phyloP scores from a whole-genome alignment of 2,113 vertebrate genomes.

The Myrmecobius fasciatus region DNA sequence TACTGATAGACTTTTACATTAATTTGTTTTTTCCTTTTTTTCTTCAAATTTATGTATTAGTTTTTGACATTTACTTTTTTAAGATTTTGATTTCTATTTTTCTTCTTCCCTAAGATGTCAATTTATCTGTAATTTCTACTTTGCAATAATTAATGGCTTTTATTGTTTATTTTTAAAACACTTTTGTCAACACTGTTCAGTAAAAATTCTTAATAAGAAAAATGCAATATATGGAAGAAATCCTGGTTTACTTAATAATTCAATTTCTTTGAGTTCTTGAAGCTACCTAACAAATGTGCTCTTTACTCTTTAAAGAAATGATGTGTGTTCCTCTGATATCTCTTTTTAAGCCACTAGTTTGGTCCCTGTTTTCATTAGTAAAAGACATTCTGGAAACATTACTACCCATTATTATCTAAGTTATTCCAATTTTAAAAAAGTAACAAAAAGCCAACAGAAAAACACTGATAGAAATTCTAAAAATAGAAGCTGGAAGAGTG shows the following conservation, averaged over 20 bases:
- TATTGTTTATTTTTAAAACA: background rate
- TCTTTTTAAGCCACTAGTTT: background rate
- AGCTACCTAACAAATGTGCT: constrained; percentile 16
- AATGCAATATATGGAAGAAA: background rate
- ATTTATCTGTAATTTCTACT: background rate
- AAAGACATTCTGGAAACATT: constrained; percentile 12
- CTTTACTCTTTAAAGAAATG: constrained; percentile 41
- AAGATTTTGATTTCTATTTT: no score
- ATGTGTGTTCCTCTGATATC: background rate
- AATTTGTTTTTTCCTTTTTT: no score
- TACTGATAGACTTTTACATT: no score
- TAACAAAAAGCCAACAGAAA: background rate
- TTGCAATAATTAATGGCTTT: constrained; percentile 8
- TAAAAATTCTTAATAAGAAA: constrained; percentile 36
- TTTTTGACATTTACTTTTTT: no score
- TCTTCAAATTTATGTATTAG: no score
- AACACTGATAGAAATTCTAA: background rate
- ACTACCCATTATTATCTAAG: constrained; percentile 19
- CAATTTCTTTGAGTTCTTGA: constrained; percentile 15
- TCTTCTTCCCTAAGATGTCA: no score
- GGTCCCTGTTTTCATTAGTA: background rate
- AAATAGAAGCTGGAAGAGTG: background rate
- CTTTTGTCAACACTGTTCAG: constrained; percentile 1
- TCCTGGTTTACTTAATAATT: constrained; percentile 32
- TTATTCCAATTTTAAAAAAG: background rate